Evolutionary conservation across 2,113 vertebrate genomes (phyloP), one percentile per base, ranked within the genome.

Genomic region (Brienomyrus brachyistius): DNA sequence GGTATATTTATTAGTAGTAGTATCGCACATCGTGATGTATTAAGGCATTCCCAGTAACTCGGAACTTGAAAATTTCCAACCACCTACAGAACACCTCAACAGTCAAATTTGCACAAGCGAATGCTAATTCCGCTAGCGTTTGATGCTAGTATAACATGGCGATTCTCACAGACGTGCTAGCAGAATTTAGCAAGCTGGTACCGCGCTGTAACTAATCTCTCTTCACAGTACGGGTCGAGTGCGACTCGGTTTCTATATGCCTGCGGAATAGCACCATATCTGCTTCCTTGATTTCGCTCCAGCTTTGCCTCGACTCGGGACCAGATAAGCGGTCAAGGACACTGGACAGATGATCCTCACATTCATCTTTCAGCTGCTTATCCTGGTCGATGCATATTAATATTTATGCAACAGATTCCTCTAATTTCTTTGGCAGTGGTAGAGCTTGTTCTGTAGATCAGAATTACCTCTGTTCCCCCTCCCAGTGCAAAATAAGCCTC

Each of bases 401-500:
- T 80, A 43, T 80, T 35, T 19, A 80, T 19, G 31, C 74, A 43
- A 80, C 74, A 31, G 10, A 70, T 31, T 80, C 40, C 17, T 43
- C 11, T 43, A 43, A 80, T 80, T 17, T 43, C 74, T 19, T 40
- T 43, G 13, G 74, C 74, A 43, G 74, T 1, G 74, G 74, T 17
- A 43, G 4, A n/a, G 23, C 82, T 48, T 23, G 8, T 27, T 35
- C 2, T 40, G 80, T 3, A 3, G 11, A 15, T n/a, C 47, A 88
- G 15, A 23, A 35, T 91, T 92, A 91, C 94, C 94, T 94, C 31
- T 19, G 91, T 0, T 91, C 54, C 23, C 92, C 95, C 5, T 91
- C 92, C 96, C 96, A 97, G 6, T 92, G 94, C 1, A 97, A 93
- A 70, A 95, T 93, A 51, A 97, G 92, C 77, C 95, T 94, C 91